phyloP scores from a whole-genome alignment of 2,113 vertebrate genomes.

The Ceyx melanurus region DNA sequence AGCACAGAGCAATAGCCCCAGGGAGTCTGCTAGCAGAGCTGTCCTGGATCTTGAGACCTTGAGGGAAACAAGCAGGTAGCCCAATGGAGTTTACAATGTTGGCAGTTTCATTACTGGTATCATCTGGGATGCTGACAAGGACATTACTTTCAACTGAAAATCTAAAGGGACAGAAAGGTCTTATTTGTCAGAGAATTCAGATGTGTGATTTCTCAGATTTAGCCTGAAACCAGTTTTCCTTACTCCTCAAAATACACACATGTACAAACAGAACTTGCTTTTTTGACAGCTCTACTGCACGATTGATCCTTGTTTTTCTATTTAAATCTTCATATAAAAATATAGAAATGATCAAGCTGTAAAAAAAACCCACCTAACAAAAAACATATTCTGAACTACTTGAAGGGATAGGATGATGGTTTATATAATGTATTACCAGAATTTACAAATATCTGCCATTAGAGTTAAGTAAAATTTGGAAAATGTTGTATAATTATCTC shows the following conservation, averaged over 20 bases:
- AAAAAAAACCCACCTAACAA: neutral
- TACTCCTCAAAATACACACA: neutral
- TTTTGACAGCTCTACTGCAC: neutral
- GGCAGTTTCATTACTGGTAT: constrained; percentile 31
- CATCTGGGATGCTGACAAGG: constrained; percentile 29
- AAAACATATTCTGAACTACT: neutral
- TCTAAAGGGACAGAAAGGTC: neutral
- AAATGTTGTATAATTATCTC: neutral
- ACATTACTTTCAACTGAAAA: constrained; percentile 19
- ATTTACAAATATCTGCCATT: neutral
- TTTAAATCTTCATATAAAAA: neutral
- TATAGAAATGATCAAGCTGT: neutral
- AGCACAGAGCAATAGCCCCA: neutral
- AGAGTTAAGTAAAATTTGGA: neutral
- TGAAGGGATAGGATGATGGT: neutral
- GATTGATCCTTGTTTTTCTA: neutral
- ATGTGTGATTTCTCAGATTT: constrained; percentile 21
- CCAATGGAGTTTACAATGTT: neutral
- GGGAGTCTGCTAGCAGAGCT: neutral
- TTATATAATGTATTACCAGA: neutral
- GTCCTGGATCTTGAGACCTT: neutral
- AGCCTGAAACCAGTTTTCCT: neutral
- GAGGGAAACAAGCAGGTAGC: neutral
- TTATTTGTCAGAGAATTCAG: constrained; percentile 27
- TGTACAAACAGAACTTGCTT: neutral